phyloP scores from a whole-genome alignment of 1,140 invertebrate species.

The Lerema accius region DNA sequence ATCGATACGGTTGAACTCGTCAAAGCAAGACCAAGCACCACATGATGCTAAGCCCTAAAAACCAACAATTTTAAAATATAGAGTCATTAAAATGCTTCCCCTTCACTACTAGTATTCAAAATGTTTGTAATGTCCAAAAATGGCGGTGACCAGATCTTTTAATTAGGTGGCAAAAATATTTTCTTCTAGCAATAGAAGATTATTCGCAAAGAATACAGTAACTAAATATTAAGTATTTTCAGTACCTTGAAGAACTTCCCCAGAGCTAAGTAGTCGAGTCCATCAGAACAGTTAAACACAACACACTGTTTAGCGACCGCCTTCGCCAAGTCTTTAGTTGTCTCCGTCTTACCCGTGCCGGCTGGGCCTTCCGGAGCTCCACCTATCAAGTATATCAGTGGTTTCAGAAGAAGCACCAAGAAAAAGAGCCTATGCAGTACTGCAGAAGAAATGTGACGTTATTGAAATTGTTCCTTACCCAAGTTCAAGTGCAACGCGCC shows the following conservation, averaged over 20 bases:
- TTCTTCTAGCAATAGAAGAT: no score
- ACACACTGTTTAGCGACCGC: slow-evolving; percentile 98
- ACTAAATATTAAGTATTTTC: no score
- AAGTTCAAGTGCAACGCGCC: slow-evolving; percentile 94
- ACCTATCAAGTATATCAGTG: slow-evolving; percentile 63
- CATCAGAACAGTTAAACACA: slow-evolving; percentile 98
- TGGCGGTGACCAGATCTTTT: no score
- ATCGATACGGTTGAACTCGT: slow-evolving; percentile 96
- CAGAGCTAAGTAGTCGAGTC: slow-evolving; percentile 95
- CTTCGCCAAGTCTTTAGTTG: slow-evolving; percentile 97
- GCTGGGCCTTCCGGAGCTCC: slow-evolving; percentile 97
- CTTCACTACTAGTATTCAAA: no score
- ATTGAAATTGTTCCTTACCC: slow-evolving; percentile 63
- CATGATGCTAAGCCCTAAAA: slow-evolving; percentile 93
- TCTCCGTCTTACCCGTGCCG: slow-evolving; percentile 98
- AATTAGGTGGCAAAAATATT: no score
- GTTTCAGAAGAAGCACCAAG: slow-evolving; percentile 2
- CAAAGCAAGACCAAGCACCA: slow-evolving; percentile 98
- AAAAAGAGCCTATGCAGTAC: no score
- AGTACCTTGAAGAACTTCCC: slow-evolving; percentile 98
- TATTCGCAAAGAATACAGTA: no score
- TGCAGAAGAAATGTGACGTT: background rate
- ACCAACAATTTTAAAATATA: slow-evolving; percentile 16
- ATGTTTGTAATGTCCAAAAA: no score
- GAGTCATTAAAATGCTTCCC: no score